Evolutionary conservation across 2,797 vertebrate species (phyloP).

Genomic region (Halcyon badia): DNA sequence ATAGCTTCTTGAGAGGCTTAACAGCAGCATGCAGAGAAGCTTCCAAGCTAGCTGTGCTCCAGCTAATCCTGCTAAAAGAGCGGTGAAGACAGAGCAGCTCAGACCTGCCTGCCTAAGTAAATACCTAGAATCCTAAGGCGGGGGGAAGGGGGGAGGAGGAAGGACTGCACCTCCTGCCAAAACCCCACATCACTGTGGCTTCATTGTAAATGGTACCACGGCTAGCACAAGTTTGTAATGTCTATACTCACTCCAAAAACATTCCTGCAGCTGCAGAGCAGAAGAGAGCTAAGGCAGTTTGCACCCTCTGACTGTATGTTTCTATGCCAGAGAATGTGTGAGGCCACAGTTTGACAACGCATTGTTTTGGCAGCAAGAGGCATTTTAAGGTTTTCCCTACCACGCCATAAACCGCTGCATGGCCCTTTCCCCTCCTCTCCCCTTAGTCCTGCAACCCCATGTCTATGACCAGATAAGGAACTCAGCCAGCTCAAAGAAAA

Average conservation of each 20-base stretch:
- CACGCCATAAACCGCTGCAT: neutral
- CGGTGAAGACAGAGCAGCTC: constrained; percentile 34
- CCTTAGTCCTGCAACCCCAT: neutral
- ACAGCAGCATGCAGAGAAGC: constrained; percentile 12
- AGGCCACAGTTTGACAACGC: neutral
- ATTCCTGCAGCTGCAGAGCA: constrained; percentile 29
- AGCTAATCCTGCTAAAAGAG: constrained; percentile 56
- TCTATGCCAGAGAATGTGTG: neutral
- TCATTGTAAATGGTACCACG: constrained; percentile 1
- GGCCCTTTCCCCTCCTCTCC: neutral
- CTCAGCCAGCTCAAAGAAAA: constrained; percentile 39
- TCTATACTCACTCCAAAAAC: constrained; percentile 24
- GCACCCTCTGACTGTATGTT: neutral
- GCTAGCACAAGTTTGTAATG: neutral
- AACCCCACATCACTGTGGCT: constrained; percentile 48
- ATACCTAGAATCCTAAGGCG: neutral
- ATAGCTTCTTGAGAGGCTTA: constrained; percentile 42
- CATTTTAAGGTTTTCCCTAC: constrained; percentile 1
- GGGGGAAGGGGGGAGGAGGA: neutral
- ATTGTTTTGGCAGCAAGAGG: neutral
- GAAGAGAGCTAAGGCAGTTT: neutral
- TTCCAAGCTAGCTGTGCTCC: constrained; percentile 34
- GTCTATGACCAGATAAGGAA: constrained; percentile 23
- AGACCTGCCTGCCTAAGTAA: constrained; percentile 48
- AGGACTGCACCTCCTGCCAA: neutral